Conservation (phyloP, 2,888 invertebrate genomes). For the Melanophora roralis region DNA sequence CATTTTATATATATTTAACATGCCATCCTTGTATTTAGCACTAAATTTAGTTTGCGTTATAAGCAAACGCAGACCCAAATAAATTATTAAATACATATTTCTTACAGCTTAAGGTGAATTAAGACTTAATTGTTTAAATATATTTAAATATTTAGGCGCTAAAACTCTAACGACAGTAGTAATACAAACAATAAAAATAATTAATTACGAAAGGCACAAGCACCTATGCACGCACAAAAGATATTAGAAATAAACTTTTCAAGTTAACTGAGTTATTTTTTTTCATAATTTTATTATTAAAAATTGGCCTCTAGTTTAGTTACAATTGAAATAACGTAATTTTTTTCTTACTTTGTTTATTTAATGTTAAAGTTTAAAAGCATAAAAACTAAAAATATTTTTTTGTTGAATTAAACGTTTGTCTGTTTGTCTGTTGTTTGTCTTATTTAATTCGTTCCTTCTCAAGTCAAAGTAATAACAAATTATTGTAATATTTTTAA, state of each 20-base stretch:
- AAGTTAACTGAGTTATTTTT: background rate
- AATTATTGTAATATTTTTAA: background rate
- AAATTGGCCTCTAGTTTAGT: slow-evolving; percentile 48
- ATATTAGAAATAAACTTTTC: background rate
- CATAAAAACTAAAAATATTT: slow-evolving; percentile 21
- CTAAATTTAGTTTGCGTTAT: no score
- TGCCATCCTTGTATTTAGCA: no score
- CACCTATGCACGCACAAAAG: background rate
- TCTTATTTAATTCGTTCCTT: background rate
- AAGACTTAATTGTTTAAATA: slow-evolving; percentile 7
- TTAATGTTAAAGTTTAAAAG: slow-evolving; percentile 42
- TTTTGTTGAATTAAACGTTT: background rate
- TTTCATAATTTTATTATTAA: background rate
- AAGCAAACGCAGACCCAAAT: no score
- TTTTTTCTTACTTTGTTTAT: no score
- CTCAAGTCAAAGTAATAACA: slow-evolving; percentile 18
- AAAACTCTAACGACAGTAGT: background rate
- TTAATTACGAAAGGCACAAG: background rate
- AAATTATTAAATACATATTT: no score
- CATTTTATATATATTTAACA: no score
- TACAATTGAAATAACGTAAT: slow-evolving; percentile 46
- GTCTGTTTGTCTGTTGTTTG: background rate
- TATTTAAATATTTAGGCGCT: slow-evolving; percentile 4
- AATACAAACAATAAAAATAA: background rate
- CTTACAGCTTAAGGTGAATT: background rate